These are phyloP conservation scores for Lophura nycthemera DNA, from an alignment of 2,113 vertebrate species.

Conservation along the genomic window DNA sequence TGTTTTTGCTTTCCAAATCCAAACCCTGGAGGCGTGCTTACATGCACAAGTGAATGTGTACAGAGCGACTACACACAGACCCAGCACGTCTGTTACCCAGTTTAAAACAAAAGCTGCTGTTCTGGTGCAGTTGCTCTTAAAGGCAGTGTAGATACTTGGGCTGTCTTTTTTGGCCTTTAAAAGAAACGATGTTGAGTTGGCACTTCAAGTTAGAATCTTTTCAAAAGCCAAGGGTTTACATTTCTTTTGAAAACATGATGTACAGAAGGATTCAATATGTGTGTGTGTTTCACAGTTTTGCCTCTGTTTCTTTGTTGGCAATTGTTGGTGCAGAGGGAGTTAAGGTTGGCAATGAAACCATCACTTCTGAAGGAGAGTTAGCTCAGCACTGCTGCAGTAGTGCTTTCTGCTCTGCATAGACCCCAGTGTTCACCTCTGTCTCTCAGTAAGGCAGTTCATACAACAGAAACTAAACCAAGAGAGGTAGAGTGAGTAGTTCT, in stretches of 20 bases:
- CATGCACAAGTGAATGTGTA: conserved; percentile 23
- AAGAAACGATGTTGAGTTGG: neutral
- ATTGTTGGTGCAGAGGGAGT: neutral
- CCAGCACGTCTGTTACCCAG: neutral
- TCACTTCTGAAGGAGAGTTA: neutral
- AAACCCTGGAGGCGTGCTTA: conserved; percentile 58
- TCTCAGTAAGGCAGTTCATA: neutral
- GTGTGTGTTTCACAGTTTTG: neutral
- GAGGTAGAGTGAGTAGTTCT: neutral
- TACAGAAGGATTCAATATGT: neutral
- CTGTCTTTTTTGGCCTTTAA: neutral
- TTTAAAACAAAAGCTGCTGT: conserved; percentile 16
- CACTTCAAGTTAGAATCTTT: neutral
- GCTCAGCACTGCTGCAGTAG: neutral
- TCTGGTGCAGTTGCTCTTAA: neutral
- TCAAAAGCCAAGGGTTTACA: neutral
- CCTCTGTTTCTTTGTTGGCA: neutral
- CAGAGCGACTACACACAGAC: neutral
- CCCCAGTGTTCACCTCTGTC: fast-evolving
- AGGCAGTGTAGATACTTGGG: neutral
- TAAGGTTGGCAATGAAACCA: neutral
- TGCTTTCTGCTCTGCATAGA: neutral
- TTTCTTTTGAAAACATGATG: neutral
- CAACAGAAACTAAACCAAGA: neutral
- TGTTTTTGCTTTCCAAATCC: conserved; percentile 60